Evolutionary conservation across 2,797 vertebrate species (phyloP).

Genomic region (Schizopygopsis pylzovi): DNA sequence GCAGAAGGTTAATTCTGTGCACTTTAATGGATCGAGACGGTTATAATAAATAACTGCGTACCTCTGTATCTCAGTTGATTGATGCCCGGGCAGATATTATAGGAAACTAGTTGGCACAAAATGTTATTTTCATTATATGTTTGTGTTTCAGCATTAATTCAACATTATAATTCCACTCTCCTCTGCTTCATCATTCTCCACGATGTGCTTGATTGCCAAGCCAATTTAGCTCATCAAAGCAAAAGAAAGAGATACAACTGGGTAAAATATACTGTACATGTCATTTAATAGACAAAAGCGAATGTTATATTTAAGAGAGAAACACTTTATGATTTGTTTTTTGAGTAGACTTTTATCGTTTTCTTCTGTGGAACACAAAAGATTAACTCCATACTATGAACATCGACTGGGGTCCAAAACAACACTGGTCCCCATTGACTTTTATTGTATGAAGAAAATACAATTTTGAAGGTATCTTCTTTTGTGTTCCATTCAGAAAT

Average conservation of each 20-base stretch:
- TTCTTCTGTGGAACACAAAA: not conserved
- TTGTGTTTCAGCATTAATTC: not conserved
- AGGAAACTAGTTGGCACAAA: constrained; percentile 1
- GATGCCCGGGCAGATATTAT: not conserved
- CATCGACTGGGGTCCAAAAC: not conserved
- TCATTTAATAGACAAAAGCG: no score
- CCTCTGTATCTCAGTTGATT: constrained; percentile 29
- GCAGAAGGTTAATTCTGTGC: constrained; percentile 58
- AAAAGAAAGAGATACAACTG: not conserved
- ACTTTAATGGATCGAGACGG: constrained; percentile 54
- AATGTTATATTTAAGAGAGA: not conserved
- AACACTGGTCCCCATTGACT: not conserved
- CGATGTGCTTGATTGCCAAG: not conserved
- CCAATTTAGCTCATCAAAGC: not conserved
- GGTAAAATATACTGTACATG: not conserved
- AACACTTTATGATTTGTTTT: not conserved
- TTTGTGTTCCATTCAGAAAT: not conserved
- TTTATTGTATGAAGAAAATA: not conserved
- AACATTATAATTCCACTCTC: not conserved
- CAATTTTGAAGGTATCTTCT: not conserved
- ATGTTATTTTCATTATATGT: constrained; percentile 13
- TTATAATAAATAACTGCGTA: constrained; percentile 58
- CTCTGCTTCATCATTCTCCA: not conserved
- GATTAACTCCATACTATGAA: not conserved
- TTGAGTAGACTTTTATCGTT: not conserved